Evolutionary conservation across 1,140 invertebrate species (phyloP), one percentile per base, ranked within the genome.

Genomic region (Calliopsis andreniformis): DNA sequence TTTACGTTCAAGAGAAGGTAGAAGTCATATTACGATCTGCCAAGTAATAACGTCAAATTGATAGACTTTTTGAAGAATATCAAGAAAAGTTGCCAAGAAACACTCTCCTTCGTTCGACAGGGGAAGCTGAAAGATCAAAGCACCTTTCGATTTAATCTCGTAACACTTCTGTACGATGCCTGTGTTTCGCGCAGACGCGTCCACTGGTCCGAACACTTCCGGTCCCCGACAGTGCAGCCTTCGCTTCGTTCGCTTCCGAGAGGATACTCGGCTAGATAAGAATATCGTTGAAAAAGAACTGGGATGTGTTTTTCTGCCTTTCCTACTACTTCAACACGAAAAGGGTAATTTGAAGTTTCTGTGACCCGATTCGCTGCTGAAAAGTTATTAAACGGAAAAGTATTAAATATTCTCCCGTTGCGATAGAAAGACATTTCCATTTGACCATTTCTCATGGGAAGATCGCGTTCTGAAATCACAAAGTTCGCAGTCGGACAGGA

Each of bases 241-340:
- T 10, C 8, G 10, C 28, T 76, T 53, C 47, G 56, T 55, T n/a
- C n/a, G n/a, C n/a, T n/a, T n/a, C n/a, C 67, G 39, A 10, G 14
- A 35, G 28, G 43, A 77, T n/a, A 71, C 45, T 77, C 28, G 30
- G 20, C 10, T 35, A 42, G 58, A 47, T n/a, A 53, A 53, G 59
- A 72, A 78, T 70, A 68, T 78, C 76, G 68, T 78, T 78, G 72
- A 78, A 72, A 72, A 78, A 78, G 53, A 20, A 28, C 42, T 18
- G 2, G 35, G 14, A 16, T 42, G 14, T 14, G 32, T 69, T 61
- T 56, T 61, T 76, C n/a, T 35, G 6, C 35, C 35, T 23, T 63
- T 51, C 16, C 7, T 18, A 28, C 30, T 23, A 16, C 3, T 18
- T 14, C 35, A 5, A 3, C n/a, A 58, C n/a, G n/a, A n/a, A n/a